Conservation (phyloP, 1,140 invertebrate species). For the Sipha flava region DNA sequence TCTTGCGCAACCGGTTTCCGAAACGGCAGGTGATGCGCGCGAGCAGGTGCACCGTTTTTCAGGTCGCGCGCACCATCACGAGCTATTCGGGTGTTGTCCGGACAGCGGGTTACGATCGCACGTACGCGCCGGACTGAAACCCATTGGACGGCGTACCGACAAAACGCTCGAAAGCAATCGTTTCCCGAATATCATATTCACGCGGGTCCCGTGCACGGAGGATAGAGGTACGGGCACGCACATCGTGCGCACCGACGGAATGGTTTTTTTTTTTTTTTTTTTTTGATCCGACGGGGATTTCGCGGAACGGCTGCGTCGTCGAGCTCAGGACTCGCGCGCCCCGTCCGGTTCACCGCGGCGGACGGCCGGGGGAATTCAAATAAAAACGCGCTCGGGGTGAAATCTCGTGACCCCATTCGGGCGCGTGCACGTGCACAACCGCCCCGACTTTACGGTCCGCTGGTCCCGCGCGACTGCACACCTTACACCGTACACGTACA, state of each 20-base stretch:
- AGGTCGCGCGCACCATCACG: not conserved
- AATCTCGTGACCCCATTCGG: not conserved
- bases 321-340: not conserved
- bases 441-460: not conserved
- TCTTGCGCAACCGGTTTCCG: not conserved
- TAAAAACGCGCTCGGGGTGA: not conserved
- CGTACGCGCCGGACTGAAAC: too few species aligned
- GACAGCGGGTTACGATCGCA: not conserved
- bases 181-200: too few species aligned
- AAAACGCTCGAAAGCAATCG: too few species aligned
- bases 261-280: too few species aligned
- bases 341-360: too few species aligned
- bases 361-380: not conserved
- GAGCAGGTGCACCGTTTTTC: not conserved
- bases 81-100: too few species aligned
- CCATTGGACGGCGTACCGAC: not conserved
- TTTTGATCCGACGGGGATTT: not conserved
- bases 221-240: too few species aligned
- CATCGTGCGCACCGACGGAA: too few species aligned
- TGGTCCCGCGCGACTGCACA: not conserved
- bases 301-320: not conserved
- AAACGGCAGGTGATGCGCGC: conserved; percentile 1
- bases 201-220: too few species aligned
- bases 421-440: not conserved
- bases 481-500: not conserved